A percentile compares a stretch with the other conserved stretches of the same genome.
Conservation (phyloP, 1,140 invertebrate species). For the Medauroidea extradentata region DNA sequence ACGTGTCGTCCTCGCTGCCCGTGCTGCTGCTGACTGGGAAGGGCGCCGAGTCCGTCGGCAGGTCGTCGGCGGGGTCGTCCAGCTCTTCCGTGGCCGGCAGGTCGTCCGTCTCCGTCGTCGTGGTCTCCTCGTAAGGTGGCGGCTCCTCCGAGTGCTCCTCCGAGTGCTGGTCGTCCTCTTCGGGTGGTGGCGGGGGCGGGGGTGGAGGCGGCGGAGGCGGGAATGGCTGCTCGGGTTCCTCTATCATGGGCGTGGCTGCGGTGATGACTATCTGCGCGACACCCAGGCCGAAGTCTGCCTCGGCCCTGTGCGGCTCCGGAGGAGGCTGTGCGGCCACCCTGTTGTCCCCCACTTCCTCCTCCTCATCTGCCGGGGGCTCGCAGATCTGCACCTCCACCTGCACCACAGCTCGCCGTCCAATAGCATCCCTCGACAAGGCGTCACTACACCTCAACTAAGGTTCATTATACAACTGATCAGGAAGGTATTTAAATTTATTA, state of each 20-base stretch:
- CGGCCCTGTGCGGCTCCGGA: not conserved
- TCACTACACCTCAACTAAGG: no score
- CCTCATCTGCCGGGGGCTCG: constrained; percentile 19
- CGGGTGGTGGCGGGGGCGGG: not conserved
- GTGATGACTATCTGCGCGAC: constrained; percentile 85
- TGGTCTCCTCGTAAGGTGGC: constrained; percentile 33
- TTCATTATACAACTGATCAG: no score
- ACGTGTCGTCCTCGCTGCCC: constrained; percentile 53
- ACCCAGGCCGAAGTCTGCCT: constrained; percentile 51
- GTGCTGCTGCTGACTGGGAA: constrained; percentile 55
- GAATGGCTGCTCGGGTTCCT: constrained; percentile 67
- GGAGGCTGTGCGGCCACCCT: not conserved
- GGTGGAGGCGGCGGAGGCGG: constrained; percentile 46
- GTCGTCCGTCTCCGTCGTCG: constrained; percentile 35
- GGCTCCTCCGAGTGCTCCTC: constrained; percentile 13
- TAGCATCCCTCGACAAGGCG: no score
- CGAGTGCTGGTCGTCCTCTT: not conserved
- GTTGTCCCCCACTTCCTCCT: constrained; percentile 7
- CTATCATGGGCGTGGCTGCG: constrained; percentile 80
- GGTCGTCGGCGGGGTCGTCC: constrained; percentile 41
- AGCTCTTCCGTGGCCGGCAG: constrained; percentile 20
- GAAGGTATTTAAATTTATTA: no score
- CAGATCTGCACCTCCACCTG: not conserved
- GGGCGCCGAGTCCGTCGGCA: constrained; percentile 48
- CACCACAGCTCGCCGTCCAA: not conserved